phyloP scores from a whole-genome alignment of 2,888 invertebrate species.

The Cremastinae sp. region DNA sequence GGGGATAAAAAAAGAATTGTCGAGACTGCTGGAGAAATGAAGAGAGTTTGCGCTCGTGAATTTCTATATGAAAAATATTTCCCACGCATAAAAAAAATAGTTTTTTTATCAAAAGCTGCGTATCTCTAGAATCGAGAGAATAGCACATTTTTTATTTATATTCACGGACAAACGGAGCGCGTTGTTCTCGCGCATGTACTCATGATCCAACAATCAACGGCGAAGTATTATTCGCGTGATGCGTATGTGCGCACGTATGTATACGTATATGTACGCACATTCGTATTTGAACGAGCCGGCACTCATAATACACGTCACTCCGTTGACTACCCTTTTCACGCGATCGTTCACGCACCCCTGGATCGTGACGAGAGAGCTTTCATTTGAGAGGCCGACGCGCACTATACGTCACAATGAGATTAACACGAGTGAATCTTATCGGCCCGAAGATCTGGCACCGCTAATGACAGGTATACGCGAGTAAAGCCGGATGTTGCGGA shows the following conservation, averaged over 20 bases:
- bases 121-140: slow-evolving; percentile 9
- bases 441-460: slow-evolving; percentile 50
- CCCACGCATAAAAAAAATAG: slow-evolving; percentile 46
- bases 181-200: slow-evolving; percentile 42
- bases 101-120: slow-evolving; percentile 43
- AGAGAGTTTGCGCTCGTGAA: slow-evolving; percentile 5
- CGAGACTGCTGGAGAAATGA: slow-evolving; percentile 2
- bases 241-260: slow-evolving; percentile 10
- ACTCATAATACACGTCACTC: slow-evolving; percentile 48
- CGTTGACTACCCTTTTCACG: slow-evolving; percentile 62
- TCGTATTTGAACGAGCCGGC: slow-evolving; percentile 17
- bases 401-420: slow-evolving; percentile 29
- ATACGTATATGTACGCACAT: slow-evolving; percentile 13
- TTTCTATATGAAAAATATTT: slow-evolving; percentile 25
- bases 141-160: neutral
- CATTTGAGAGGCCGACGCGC: slow-evolving; percentile 44
- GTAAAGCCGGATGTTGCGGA: slow-evolving; percentile 68
- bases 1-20: neutral
- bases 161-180: neutral
- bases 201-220: slow-evolving; percentile 36
- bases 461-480: slow-evolving; percentile 65
- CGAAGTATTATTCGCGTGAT: neutral
- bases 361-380: slow-evolving; percentile 54
- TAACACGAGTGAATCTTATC: slow-evolving; percentile 62
- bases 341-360: slow-evolving; percentile 64